These are phyloP conservation scores for Papilio gigon DNA, from an alignment of 2,888 invertebrate genomes.

Conservation along the genomic window DNA sequence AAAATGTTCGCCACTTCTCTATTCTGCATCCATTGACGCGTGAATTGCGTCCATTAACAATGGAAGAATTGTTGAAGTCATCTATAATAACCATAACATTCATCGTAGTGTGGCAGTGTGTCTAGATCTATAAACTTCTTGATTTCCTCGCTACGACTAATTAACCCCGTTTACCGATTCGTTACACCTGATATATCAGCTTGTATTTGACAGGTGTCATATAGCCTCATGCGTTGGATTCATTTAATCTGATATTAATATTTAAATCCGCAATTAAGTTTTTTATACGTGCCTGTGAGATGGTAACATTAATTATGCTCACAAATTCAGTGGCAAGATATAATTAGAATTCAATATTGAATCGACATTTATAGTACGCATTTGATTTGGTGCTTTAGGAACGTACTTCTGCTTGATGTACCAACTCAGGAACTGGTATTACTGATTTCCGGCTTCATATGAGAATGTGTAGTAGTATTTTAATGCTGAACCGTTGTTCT, in stretches of 20 bases:
- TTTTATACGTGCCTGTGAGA: neutral
- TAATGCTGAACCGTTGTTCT: neutral
- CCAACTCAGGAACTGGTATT: neutral
- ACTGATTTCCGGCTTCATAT: neutral
- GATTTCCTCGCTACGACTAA: slow-evolving; percentile 19
- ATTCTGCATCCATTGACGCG: too few species aligned
- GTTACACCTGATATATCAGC: slow-evolving; percentile 19
- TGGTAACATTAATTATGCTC: neutral
- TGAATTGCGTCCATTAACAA: neutral
- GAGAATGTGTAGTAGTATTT: too few species aligned
- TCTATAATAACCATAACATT: neutral
- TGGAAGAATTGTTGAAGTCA: neutral
- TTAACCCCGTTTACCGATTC: slow-evolving; percentile 16
- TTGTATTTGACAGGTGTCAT: slow-evolving; percentile 19
- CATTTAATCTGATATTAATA: slow-evolving; percentile 10
- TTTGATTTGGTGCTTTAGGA: neutral
- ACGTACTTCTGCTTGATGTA: neutral
- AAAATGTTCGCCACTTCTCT: too few species aligned
- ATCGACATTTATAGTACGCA: neutral
- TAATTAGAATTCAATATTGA: neutral
- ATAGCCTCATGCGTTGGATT: slow-evolving; percentile 21
- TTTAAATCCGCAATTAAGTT: neutral
- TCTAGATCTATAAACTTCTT: slow-evolving; percentile 3
- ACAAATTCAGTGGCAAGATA: neutral
- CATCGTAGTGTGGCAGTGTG: neutral